Evolutionary conservation across 2,797 vertebrate genomes (phyloP).

Genomic region (Onychomys leucogaster): DNA sequence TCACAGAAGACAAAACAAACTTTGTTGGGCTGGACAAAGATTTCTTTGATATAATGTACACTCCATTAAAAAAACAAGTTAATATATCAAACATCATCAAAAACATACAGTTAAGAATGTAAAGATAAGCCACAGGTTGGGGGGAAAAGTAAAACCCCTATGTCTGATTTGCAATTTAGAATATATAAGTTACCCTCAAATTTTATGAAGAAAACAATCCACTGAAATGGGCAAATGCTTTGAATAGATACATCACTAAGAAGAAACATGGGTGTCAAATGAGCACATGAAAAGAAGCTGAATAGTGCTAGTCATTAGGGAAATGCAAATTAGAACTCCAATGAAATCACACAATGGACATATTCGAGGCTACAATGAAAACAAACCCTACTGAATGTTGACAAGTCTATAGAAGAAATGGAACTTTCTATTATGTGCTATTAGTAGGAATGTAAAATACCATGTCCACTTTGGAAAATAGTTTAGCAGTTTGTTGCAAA

Average conservation of each 20-base stretch:
- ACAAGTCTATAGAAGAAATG: background rate
- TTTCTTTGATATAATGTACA: constrained; percentile 48
- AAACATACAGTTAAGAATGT: constrained; percentile 26
- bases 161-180: constrained; percentile 47
- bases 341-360: background rate
- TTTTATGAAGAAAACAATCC: constrained; percentile 12
- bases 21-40: background rate
- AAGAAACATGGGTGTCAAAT: constrained; percentile 49
- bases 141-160: constrained; percentile 20
- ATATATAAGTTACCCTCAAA: constrained; percentile 50
- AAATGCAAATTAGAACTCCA: constrained; percentile 56
- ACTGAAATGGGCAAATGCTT: background rate
- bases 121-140: constrained; percentile 37
- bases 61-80: constrained; percentile 6
- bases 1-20: background rate
- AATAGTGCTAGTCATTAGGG: constrained; percentile 25
- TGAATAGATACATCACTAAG: constrained; percentile 21
- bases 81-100: constrained; percentile 19
- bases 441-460: constrained; percentile 9
- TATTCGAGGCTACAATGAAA: constrained; percentile 39
- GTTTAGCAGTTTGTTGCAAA: constrained; percentile 40
- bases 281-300: constrained; percentile 47
- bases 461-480: background rate
- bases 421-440: constrained; percentile 34
- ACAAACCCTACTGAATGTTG: background rate